Evolutionary conservation across 2,797 vertebrate species (phyloP), one percentile per base, ranked within the genome.

Genomic region (Chrysocyon brachyurus): DNA sequence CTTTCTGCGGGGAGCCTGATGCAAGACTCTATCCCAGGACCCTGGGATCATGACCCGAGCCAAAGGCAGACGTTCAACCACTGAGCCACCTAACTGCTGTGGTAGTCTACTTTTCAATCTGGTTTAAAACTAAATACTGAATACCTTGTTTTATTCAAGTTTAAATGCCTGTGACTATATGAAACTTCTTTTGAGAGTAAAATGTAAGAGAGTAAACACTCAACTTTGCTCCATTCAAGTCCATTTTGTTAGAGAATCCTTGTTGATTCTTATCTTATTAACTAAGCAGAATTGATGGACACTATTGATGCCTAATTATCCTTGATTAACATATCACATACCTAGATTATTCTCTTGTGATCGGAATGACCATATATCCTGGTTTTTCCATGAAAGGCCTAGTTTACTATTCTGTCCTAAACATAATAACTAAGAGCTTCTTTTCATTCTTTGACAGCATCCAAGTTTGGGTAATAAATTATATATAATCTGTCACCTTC

Each of bases 131-230:
- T 2, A 31, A 52, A 26, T 14, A 22, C 19, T 26, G 31, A 33
- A 54, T 4, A 68, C 14, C n/a, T 87, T 93, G 31, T 14, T 85
- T 46, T 96, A 24, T 94, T 91, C 11, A 63, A 86, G 6, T 2
- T 84, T 91, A 96, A 94, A 89, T 93, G 19, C 24, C 40, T 96
- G 24, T 15, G 64, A 46, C 16, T 56, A 21, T 8, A 66, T 59
- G 21, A 79, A 63, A 70, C 9, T 0, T 46, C 3, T 81, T 83
- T 94, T 90, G 61, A 77, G 5, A 21, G 9, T 57, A 68, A 94
- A 93, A 64, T 36, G 2, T 87, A 36, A 36, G 36, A 36, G 36
- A 36, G 36, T 85, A 90, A 81, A n/a, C 12, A n/a, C 2, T 3
- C 46, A 72, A 4, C n/a, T 86, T 82, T 36, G n/a, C 6, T 85